Percentiles rank a stretch among this genome's conserved stretches.
Conservation (phyloP, 2,113 vertebrate species). For the Thamnaconus septentrionalis region DNA sequence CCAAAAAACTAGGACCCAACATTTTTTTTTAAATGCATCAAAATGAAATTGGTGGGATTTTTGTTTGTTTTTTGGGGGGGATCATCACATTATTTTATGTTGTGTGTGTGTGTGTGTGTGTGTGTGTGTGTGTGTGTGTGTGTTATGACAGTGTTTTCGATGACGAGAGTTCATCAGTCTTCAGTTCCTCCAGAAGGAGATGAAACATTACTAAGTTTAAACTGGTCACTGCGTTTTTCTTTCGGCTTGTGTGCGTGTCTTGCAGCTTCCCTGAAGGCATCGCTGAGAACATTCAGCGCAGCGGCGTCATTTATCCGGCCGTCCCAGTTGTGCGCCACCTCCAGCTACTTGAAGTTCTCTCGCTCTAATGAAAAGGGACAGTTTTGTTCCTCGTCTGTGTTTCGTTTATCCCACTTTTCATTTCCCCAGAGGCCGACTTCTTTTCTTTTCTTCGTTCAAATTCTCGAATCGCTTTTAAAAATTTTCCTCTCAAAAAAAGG, state of each 20-base stretch:
- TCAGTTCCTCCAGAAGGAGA: background rate
- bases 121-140: too few relatives aligned
- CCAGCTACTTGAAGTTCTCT: conserved; percentile 9
- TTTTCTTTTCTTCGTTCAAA: background rate
- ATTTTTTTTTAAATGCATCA: too few relatives aligned
- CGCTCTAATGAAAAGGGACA: conserved; percentile 2
- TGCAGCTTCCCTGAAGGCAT: conserved; percentile 45
- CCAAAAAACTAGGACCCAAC: too few relatives aligned
- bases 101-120: background rate
- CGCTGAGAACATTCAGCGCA: conserved; percentile 35
- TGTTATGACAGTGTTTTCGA: too few relatives aligned
- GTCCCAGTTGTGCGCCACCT: background rate
- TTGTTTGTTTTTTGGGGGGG: too few relatives aligned
- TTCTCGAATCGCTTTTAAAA: conserved; percentile 7
- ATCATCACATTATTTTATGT: too few relatives aligned
- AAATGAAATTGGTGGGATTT: too few relatives aligned
- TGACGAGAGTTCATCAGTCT: conserved; percentile 7
- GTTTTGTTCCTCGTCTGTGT: conserved; percentile 3
- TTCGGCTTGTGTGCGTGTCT: conserved; percentile 22
- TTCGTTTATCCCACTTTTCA: conserved; percentile 3
- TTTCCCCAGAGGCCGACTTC: too few relatives aligned
- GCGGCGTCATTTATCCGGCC: conserved; percentile 33
- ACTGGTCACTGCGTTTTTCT: conserved; percentile 5
- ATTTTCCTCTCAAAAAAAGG: background rate
- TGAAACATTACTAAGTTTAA: conserved; percentile 41